phyloP scores from a whole-genome alignment of 30 jellyfish, hydroid and myxozoan species.

The Pelagia noctiluca region DNA sequence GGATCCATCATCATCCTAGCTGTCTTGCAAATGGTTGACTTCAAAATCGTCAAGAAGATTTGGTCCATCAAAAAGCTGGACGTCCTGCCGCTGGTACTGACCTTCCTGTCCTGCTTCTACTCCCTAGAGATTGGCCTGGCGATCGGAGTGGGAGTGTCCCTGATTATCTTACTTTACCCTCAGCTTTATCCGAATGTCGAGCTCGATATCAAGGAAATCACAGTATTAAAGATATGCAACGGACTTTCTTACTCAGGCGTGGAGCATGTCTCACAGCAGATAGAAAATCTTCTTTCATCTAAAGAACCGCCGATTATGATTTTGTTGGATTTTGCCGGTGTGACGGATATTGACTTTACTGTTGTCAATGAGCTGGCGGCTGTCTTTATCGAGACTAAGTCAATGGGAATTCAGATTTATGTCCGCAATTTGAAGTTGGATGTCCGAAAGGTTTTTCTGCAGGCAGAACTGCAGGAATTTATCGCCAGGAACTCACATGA shows the following conservation, averaged over 20 bases:
- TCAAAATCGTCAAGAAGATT: constrained; percentile 43
- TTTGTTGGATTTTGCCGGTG: constrained; percentile 72
- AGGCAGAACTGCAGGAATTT: constrained; percentile 60
- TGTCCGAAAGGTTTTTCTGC: constrained; percentile 56
- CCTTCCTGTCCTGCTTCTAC: constrained; percentile 72
- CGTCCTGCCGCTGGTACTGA: constrained; percentile 50
- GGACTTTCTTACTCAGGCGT: constrained; percentile 77
- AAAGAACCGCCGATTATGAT: constrained; percentile 65
- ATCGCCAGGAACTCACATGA: constrained; percentile 48
- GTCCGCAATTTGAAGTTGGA: constrained; percentile 30
- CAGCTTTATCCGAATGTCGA: constrained; percentile 58
- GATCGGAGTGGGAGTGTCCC: constrained; percentile 61
- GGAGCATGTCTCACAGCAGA: constrained; percentile 44
- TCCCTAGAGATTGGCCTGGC: constrained; percentile 76
- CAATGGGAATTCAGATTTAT: constrained; percentile 46
- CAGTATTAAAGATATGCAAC: constrained; percentile 53
- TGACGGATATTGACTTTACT: constrained; percentile 75
- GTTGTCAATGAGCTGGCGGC: constrained; percentile 62
- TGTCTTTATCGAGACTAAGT: constrained; percentile 43
- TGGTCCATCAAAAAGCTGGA: constrained; percentile 69
- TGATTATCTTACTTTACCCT: constrained; percentile 66
- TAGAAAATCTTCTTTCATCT: constrained; percentile 54
- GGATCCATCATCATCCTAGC: constrained; percentile 82
- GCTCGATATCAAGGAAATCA: constrained; percentile 51
- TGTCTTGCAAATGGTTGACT: constrained; percentile 78